These are phyloP conservation scores for Mastacembelus armatus DNA, from an alignment of 2,797 vertebrate genomes.

Conservation along the genomic window DNA sequence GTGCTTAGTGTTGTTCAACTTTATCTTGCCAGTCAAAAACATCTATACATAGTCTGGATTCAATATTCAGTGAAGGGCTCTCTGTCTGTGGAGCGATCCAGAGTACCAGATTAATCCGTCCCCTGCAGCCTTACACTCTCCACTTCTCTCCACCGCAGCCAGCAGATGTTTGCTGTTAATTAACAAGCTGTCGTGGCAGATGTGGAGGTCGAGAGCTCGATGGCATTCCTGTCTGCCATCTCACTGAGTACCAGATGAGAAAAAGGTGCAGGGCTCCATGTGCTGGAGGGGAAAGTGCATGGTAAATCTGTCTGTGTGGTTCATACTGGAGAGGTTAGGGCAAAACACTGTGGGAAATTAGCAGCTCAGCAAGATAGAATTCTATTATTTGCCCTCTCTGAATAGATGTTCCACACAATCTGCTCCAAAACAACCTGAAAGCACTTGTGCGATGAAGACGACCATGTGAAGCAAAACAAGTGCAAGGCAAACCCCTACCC, in stretches of 20 bases:
- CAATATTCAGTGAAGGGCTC: not conserved
- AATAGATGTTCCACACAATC: not conserved
- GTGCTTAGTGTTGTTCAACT: no score
- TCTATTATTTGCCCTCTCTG: not conserved
- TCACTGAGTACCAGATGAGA: not conserved
- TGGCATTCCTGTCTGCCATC: conserved; percentile 1
- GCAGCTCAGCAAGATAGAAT: not conserved
- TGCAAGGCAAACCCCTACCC: not conserved
- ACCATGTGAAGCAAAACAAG: not conserved
- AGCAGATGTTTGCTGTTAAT: conserved; percentile 66
- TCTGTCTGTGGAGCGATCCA: not conserved
- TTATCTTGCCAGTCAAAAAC: no score
- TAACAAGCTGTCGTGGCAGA: conserved; percentile 48
- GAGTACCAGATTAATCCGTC: conserved; percentile 17
- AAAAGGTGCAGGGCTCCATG: not conserved
- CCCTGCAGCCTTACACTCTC: conserved; percentile 5
- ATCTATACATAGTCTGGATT: not conserved
- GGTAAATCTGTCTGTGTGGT: conserved; percentile 3
- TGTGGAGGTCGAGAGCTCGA: conserved; percentile 36
- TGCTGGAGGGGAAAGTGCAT: not conserved
- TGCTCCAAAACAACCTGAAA: not conserved
- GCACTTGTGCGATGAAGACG: not conserved
- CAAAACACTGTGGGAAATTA: conserved; percentile 35
- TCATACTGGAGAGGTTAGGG: not conserved
- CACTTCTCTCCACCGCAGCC: not conserved